phyloP scores from a whole-genome alignment of 2,113 vertebrate genomes.

The Brachyhypopomus gauderio region DNA sequence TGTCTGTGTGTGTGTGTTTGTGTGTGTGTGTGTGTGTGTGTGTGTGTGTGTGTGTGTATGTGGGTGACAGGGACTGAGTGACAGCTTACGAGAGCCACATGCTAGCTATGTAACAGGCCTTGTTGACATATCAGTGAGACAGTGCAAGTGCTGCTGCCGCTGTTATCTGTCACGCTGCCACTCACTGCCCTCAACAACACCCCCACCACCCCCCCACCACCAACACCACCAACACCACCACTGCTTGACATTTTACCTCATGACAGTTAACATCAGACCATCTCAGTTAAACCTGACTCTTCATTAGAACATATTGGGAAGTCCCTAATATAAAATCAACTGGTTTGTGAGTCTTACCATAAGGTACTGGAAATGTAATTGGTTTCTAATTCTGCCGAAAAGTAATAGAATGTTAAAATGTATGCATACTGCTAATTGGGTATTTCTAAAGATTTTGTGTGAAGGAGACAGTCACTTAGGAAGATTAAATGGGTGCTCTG shows the following conservation, averaged over 20 bases:
- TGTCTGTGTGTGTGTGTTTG: too few species aligned
- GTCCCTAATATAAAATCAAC: not conserved
- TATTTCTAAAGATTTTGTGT: too few species aligned
- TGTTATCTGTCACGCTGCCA: constrained; percentile 56
- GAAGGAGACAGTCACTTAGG: too few species aligned
- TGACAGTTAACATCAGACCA: constrained; percentile 13
- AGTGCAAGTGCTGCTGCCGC: constrained; percentile 40
- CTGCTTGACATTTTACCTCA: constrained; percentile 11
- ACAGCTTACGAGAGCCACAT: constrained; percentile 62
- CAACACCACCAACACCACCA: too few species aligned
- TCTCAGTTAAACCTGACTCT: not conserved
- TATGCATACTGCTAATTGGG: too few species aligned
- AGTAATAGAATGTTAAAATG: too few species aligned
- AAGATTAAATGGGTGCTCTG: too few species aligned
- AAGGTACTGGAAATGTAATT: not conserved
- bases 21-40: constrained; percentile 29
- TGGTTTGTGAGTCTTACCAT: not conserved
- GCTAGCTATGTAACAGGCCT: constrained; percentile 55
- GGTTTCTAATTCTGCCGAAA: not conserved
- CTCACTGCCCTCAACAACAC: constrained; percentile 7
- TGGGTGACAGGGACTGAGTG: constrained; percentile 44
- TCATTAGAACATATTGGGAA: not conserved
- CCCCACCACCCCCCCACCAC: not conserved
- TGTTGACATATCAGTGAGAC: constrained; percentile 50
- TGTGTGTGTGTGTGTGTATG: constrained; percentile 37